phyloP scores from a whole-genome alignment of 1,140 invertebrate species.

The Polypedilum vanderplanki region DNA sequence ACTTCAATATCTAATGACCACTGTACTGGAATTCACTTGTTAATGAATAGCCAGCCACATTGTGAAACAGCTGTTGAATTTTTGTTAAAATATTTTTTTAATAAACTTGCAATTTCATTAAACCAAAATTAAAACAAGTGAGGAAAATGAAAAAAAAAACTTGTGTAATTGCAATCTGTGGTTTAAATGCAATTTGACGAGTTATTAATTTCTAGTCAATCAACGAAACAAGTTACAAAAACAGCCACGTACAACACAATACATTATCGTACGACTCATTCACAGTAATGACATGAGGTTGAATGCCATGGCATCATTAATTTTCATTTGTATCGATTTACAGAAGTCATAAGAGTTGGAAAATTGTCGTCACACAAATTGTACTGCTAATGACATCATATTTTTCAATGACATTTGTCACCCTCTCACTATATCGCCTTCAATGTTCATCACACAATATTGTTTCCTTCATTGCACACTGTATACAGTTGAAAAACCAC shows the following conservation, averaged over 20 bases:
- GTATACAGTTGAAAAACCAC: not conserved
- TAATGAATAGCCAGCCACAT: no score
- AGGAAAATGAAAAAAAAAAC: slow-evolving; percentile 1
- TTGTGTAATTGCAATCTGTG: slow-evolving; percentile 28
- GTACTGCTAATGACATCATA: slow-evolving; percentile 27
- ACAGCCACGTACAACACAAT: slow-evolving; percentile 9
- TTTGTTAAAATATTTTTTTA: not conserved
- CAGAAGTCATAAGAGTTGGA: not conserved
- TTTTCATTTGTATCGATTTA: slow-evolving; percentile 29
- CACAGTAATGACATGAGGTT: not conserved
- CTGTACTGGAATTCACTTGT: no score
- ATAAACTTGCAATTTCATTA: not conserved
- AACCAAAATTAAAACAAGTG: not conserved
- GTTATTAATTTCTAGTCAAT: slow-evolving; percentile 29
- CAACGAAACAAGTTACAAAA: slow-evolving; percentile 21
- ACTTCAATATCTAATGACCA: no score
- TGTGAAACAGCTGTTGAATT: no score
- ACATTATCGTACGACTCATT: not conserved
- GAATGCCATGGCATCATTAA: slow-evolving; percentile 21
- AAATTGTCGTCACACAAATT: slow-evolving; percentile 21
- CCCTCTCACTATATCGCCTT: not conserved
- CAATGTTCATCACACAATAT: not conserved
- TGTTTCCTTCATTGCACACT: not conserved
- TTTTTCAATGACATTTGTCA: slow-evolving; percentile 21
- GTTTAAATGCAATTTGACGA: slow-evolving; percentile 25